A percentile compares a stretch with the other conserved stretches of the same genome.
Conservation (phyloP, 37 sponge, comb jelly and placozoan species). For the Chondrilla cf. caribensis region DNA sequence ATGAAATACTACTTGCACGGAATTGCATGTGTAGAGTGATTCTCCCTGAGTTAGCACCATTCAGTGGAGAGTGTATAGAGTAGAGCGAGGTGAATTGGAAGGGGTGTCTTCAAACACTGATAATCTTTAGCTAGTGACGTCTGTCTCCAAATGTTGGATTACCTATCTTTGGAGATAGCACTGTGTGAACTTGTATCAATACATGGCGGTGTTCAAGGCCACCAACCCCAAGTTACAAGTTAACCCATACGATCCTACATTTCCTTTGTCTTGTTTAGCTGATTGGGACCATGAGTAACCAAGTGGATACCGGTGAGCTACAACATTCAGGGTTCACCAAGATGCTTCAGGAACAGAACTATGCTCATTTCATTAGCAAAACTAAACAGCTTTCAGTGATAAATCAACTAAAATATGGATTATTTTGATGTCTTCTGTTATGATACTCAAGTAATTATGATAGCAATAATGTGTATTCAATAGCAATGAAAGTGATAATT, state of each 20-base stretch:
- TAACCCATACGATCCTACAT: neutral
- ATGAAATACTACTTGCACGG: too few relatives aligned
- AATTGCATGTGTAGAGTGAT: neutral
- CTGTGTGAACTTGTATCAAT: neutral
- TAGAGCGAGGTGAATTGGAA: neutral
- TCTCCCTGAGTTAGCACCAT: neutral
- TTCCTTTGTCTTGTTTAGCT: neutral
- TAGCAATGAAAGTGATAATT: too few relatives aligned
- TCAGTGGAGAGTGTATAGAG: neutral
- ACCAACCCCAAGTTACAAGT: too few relatives aligned
- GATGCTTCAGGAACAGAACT: neutral
- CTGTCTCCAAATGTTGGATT: too few relatives aligned
- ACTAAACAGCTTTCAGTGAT: neutral
- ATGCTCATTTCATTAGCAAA: neutral
- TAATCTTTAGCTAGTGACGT: too few relatives aligned
- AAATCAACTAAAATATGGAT: neutral
- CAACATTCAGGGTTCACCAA: neutral
- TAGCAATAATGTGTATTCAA: too few relatives aligned
- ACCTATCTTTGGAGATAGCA: neutral
- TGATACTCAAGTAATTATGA: too few relatives aligned
- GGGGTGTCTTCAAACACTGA: too few relatives aligned
- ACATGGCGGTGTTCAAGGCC: too few relatives aligned
- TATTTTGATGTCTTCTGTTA: neutral
- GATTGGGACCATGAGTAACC: neutral
- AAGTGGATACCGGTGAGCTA: neutral